A percentile compares a stretch with the other conserved stretches of the same genome.
Conservation (phyloP, 2,113 vertebrate species). For the Herpetotheres cachinnans region DNA sequence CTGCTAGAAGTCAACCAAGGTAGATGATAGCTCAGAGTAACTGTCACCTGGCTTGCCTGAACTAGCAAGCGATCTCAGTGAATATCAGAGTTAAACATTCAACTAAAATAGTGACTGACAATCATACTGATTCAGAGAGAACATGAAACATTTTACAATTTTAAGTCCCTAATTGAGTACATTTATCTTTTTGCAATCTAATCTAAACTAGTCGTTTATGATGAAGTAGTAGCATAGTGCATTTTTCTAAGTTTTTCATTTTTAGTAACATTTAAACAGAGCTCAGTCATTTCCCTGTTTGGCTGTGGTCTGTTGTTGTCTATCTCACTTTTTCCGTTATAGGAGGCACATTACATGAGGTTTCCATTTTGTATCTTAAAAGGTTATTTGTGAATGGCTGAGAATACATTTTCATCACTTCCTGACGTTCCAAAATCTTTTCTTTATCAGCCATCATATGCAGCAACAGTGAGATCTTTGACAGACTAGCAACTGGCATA, state of each 20-base stretch:
- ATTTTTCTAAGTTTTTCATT: conserved; percentile 3
- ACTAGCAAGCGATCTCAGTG: not conserved
- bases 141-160: not conserved
- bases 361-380: conserved; percentile 22
- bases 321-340: conserved; percentile 5
- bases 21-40: not conserved
- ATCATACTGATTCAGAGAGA: not conserved
- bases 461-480: not conserved
- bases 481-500: not conserved
- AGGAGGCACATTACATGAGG: conserved; percentile 32
- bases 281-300: conserved; percentile 14
- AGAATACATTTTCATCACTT: conserved; percentile 24
- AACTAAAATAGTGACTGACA: not conserved
- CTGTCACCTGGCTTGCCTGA: not conserved
- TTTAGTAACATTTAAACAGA: conserved; percentile 40
- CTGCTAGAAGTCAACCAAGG: not conserved
- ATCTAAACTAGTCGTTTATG: not conserved
- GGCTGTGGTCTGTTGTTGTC: conserved; percentile 5
- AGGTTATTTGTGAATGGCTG: conserved; percentile 7
- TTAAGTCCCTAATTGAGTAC: not conserved
- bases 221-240: not conserved
- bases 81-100: not conserved
- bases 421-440: not conserved
- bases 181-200: not conserved
- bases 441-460: not conserved